phyloP scores from a whole-genome alignment of 2,113 vertebrate genomes.

The Fulmarus glacialis region DNA sequence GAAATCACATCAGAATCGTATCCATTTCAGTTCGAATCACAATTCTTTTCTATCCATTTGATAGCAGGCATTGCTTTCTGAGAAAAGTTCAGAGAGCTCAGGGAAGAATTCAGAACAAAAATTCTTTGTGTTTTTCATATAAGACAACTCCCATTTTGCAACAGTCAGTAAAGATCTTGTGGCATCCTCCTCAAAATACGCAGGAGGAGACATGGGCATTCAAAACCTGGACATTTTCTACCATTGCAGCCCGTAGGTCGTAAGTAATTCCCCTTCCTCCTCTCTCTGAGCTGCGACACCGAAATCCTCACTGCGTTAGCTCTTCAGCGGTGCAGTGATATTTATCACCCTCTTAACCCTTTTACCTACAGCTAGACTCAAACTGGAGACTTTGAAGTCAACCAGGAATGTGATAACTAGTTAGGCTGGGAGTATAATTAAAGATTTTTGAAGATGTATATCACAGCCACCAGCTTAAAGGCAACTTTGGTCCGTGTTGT shows the following conservation, averaged over 20 bases:
- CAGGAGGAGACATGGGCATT: not conserved
- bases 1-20: not conserved
- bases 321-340: not conserved
- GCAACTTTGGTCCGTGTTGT: not conserved
- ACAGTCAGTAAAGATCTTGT: not conserved
- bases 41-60: not conserved
- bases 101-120: not conserved
- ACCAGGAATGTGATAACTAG: not conserved
- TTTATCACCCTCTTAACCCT: not conserved
- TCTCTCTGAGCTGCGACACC: not conserved
- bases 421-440: not conserved
- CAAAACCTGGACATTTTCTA: not conserved
- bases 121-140: not conserved
- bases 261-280: not conserved
- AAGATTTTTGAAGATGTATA: not conserved
- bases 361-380: not conserved
- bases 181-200: not conserved
- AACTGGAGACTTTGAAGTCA: not conserved
- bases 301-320: not conserved
- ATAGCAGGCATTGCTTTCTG: not conserved
- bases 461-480: not conserved
- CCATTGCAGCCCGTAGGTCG: fast-evolving
- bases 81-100: not conserved
- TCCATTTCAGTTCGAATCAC: not conserved
- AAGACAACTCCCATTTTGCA: not conserved